Conservation (phyloP, 2,888 invertebrate species). For the Leucoma salicis region DNA sequence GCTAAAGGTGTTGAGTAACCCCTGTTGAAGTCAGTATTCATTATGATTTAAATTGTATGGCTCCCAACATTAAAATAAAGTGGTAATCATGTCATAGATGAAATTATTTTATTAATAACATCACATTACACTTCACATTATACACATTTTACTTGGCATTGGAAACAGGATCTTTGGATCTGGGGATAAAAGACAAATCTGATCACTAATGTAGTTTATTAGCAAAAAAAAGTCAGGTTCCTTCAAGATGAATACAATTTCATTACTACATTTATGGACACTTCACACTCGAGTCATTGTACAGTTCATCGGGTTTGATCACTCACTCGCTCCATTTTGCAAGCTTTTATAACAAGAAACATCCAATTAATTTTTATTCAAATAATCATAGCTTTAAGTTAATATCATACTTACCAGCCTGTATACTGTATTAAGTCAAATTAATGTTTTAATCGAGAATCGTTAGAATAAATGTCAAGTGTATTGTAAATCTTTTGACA, state of each 20-base stretch:
- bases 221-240: conserved; percentile 43
- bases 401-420: conserved; percentile 48
- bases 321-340: conserved; percentile 73
- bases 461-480: neutral
- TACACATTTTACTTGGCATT: conserved; percentile 36
- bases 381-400: conserved; percentile 19
- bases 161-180: conserved; percentile 70
- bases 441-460: conserved; percentile 11
- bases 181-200: conserved; percentile 58
- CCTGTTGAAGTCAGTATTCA: too few relatives aligned
- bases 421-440: conserved; percentile 13
- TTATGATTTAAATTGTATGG: too few relatives aligned
- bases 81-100: neutral
- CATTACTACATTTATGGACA: conserved; percentile 46
- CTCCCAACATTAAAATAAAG: neutral
- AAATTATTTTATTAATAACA: conserved; percentile 16
- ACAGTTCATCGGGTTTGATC: conserved; percentile 55
- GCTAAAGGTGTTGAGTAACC: too few relatives aligned
- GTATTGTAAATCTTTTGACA: neutral
- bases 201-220: conserved; percentile 63
- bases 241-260: conserved; percentile 38
- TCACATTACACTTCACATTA: conserved; percentile 12
- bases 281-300: conserved; percentile 57
- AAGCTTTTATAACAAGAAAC: conserved; percentile 75
- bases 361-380: conserved; percentile 42